Evolutionary conservation across 1,140 invertebrate genomes (phyloP), one percentile per base, ranked within the genome.

Genomic region (Cyphomyrmex costatus): DNA sequence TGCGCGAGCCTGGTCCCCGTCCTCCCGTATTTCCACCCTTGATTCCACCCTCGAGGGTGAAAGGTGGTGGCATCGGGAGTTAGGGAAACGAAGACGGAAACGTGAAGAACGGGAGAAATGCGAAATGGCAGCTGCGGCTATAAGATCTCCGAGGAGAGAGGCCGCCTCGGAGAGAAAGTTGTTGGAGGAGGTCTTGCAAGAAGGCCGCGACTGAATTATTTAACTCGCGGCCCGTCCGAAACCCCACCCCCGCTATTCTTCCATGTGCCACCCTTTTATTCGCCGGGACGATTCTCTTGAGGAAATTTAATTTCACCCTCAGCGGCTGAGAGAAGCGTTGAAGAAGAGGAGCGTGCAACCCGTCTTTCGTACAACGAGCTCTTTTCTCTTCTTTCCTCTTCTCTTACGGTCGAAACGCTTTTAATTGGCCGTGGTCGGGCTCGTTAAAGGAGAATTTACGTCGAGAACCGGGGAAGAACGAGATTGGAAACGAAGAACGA

Each of bases 251-350:
- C 79, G 30, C 66, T 51, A 51, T 42, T 68, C 53, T 66, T 61
- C 58, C 33, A 24, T 86, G 53, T 42, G 24, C 79, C 85, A 46
- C 46, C 58, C 49, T 86, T 78, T 71, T 86, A 60, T 77, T 87
- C 86, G 16, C 12, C 8, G 65, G 63, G 49, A 56, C 53, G 66
- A 86, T 58, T 86, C 78, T 68, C 21, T 56, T 8, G 89, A 91
- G 92, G 89, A 91, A 92, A 93, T 93, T 93, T 93, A 92, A 93
- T 93, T 93, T 92, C 85, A 84, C 85, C 85, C 89, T 79, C 53
- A 51, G 21, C 61, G 61, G 19, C 33, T 46, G 73, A 61, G 88
- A 63, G 83, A 42, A 65, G 66, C 33, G 53, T 12, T 12, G 58
- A 79, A 66, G 86, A 85, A 68, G 73, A 65, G 49, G 73, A 65